Evolutionary conservation across 2,888 invertebrate genomes (phyloP), one percentile per base, ranked within the genome.

Genomic region (Tetheella fluctuosa): DNA sequence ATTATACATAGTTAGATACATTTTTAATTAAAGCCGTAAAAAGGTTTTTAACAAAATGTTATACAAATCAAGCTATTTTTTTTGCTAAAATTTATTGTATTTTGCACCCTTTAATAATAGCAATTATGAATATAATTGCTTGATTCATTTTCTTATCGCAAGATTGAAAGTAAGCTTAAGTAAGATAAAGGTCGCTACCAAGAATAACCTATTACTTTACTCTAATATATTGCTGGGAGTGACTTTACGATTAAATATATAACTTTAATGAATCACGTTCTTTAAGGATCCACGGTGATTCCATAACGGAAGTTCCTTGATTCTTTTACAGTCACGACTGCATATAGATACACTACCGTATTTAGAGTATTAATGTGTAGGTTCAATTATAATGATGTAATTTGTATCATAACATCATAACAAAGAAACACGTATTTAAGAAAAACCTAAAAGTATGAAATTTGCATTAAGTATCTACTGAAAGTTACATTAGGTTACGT

Each of bases 281-380:
- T 63, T 59, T 64, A 64, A 61, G 57, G 62, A 69, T 73, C 63
- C 69, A 67, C 61, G 70, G 64, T 65, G 68, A 81, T 74, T 77
- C 76, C 77, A 77, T 77, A 66, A 70, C 76, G 80, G 81, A 83
- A 79, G 76, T 73, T 58, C 64, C 70, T 73, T 66, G 68, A 73
- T 76, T 69, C 74, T 67, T n/a, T 67, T 53, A 65, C 60, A 70
- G 70, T 75, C 83, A 79, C 79, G 82, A 79, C 60, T 70, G 61
- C 48, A 59, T 65, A 61, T 69, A n/a, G n/a, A n/a, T n/a, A 59
- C 67, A 73, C 79, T 77, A 64, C 76, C 68, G 75, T 67, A 69
- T 68, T n/a, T 70, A 20, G 20, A 48, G 6, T 8, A n/a, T n/a
- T 48, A 10, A 34, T 34, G 13, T 0, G 10, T 20, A 42, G 7